phyloP scores from a whole-genome alignment of 2,888 invertebrate genomes.

The Diarsia brunnea region DNA sequence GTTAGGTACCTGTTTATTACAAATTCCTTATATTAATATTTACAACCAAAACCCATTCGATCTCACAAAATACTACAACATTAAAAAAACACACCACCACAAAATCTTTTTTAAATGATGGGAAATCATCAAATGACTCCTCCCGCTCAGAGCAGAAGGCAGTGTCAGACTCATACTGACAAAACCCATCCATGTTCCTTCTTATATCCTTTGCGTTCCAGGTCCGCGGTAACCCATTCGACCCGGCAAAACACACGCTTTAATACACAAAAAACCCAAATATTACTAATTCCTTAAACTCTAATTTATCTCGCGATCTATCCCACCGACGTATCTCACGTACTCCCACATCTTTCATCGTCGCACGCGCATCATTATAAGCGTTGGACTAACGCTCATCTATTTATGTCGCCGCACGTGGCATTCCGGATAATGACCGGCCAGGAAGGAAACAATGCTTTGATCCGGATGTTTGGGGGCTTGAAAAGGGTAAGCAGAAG shows the following conservation, averaged over 20 bases:
- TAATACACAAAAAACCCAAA: neutral
- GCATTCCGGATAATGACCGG: constrained; percentile 82
- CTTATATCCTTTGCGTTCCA: too few species aligned
- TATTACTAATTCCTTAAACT: neutral
- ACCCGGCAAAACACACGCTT: neutral
- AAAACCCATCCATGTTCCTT: too few species aligned
- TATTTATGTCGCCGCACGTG: constrained; percentile 66
- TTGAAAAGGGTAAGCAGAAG: constrained; percentile 19
- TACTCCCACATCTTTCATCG: constrained; percentile 49
- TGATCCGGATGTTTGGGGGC: constrained; percentile 61
- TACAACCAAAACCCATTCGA: neutral
- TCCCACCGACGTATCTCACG: constrained; percentile 40
- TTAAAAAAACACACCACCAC: too few species aligned
- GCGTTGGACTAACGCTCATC: constrained; percentile 63
- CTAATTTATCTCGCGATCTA: constrained; percentile 42
- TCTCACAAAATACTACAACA: neutral
- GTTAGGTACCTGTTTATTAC: neutral
- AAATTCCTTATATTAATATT: neutral
- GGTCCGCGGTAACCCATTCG: neutral
- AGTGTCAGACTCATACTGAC: too few species aligned
- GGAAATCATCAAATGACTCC: too few species aligned
- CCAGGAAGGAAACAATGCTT: constrained; percentile 67
- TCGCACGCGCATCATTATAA: constrained; percentile 68
- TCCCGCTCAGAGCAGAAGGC: too few species aligned
- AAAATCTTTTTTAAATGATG: too few species aligned